Evolutionary conservation across 2,113 vertebrate species (phyloP).

Genomic region (Notothenia rossii): DNA sequence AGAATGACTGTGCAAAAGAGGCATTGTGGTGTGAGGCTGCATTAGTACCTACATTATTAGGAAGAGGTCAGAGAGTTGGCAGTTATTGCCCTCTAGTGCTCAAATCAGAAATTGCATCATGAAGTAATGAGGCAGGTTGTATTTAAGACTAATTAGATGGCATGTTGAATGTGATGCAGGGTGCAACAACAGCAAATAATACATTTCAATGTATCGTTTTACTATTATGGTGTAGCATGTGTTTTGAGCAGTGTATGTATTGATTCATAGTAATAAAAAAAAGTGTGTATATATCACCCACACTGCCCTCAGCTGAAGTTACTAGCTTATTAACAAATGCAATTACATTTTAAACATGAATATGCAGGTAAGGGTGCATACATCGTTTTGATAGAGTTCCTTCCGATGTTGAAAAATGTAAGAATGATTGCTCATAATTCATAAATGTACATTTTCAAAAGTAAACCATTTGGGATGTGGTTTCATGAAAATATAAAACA

Average conservation of each 20-base stretch:
- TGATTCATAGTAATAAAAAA: neutral
- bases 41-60: neutral
- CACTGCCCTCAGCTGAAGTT: neutral
- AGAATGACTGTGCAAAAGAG: slow-evolving; percentile 5
- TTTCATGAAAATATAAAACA: neutral
- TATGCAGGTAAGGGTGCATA: neutral
- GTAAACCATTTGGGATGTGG: too few relatives aligned
- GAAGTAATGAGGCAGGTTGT: neutral
- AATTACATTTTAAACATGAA: neutral
- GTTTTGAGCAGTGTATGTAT: neutral
- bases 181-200: neutral
- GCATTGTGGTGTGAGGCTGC: neutral
- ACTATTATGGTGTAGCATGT: neutral
- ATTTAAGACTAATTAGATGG: neutral
- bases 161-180: neutral
- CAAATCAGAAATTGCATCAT: slow-evolving; percentile 20
- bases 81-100: slow-evolving; percentile 52
- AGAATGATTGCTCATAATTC: neutral
- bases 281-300: neutral
- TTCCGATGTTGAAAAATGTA: neutral
- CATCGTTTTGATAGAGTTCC: neutral
- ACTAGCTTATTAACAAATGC: neutral
- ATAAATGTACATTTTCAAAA: neutral
- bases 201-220: neutral
- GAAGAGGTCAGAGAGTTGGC: slow-evolving; percentile 9